A percentile compares a stretch with the other conserved stretches of the same genome.
These are phyloP conservation scores for Zaprionus camerounensis DNA, from an alignment of 1,140 invertebrate genomes.

Conservation along the genomic window DNA sequence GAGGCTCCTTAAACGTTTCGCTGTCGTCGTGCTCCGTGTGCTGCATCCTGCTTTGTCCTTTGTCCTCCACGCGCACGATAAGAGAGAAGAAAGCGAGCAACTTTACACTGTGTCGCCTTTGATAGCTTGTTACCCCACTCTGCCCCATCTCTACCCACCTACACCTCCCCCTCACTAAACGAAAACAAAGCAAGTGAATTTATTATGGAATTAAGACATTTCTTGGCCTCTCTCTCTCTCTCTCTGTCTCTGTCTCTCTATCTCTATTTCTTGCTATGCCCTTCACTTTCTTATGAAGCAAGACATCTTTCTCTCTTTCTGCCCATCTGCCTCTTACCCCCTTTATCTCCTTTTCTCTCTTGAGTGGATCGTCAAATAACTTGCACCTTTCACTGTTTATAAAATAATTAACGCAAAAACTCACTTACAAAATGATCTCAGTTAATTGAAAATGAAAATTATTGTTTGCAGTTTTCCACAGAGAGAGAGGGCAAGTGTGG, in stretches of 20 bases:
- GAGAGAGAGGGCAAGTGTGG: not conserved
- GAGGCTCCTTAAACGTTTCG: constrained; percentile 31
- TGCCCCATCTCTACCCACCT: not conserved
- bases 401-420: not conserved
- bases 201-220: constrained; percentile 2
- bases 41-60: constrained; percentile 3
- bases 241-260: not conserved
- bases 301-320: too few relatives aligned
- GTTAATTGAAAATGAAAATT: not conserved
- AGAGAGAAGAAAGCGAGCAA: constrained; percentile 7
- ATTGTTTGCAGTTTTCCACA: not conserved
- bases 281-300: too few relatives aligned
- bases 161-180: not conserved
- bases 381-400: constrained; percentile 2
- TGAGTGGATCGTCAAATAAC: not conserved
- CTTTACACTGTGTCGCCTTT: constrained; percentile 8
- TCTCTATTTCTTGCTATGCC: too few relatives aligned
- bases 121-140: not conserved
- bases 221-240: not conserved
- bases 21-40: not conserved
- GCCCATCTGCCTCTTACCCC: not conserved
- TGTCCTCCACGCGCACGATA: not conserved
- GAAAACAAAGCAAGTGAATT: constrained; percentile 8
- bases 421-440: constrained; percentile 4
- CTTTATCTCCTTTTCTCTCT: not conserved